Percentiles rank a stretch among this genome's conserved stretches.
phyloP scores from a whole-genome alignment of 2,888 invertebrate species.

The Scotopteryx bipunctaria region DNA sequence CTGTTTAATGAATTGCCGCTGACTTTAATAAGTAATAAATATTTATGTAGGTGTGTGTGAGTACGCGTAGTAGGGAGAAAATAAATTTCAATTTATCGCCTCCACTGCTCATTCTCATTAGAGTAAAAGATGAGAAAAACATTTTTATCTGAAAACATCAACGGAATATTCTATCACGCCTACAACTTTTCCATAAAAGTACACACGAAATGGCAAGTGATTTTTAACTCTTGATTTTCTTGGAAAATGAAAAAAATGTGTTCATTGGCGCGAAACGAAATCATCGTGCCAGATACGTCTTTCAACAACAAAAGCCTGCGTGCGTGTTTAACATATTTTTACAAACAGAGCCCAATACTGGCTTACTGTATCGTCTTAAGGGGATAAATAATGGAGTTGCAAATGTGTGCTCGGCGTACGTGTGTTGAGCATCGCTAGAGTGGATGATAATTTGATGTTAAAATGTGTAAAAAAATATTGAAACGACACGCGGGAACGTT shows the following conservation, averaged over 20 bases:
- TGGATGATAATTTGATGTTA: constrained; percentile 57
- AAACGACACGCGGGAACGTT: constrained; percentile 28
- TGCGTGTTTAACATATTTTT: constrained; percentile 74
- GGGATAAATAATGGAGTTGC: constrained; percentile 69
- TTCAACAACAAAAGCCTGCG: constrained; percentile 69
- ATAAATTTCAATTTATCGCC: constrained; percentile 73
- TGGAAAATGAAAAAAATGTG: constrained; percentile 71
- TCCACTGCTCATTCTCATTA: constrained; percentile 68
- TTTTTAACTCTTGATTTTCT: constrained; percentile 68
- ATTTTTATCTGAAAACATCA: constrained; percentile 63
- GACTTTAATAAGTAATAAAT: constrained; percentile 69
- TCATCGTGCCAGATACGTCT: constrained; percentile 73
- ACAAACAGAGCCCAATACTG: constrained; percentile 65
- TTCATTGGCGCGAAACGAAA: constrained; percentile 74
- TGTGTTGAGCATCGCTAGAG: constrained; percentile 48
- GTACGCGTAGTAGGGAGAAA: constrained; percentile 54
- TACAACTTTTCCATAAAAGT: constrained; percentile 53
- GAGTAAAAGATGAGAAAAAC: constrained; percentile 62
- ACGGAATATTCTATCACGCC: constrained; percentile 57
- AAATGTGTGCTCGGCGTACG: constrained; percentile 60
- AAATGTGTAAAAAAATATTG: constrained; percentile 43
- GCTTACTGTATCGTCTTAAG: constrained; percentile 65
- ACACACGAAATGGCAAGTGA: constrained; percentile 58
- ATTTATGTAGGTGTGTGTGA: constrained; percentile 60
- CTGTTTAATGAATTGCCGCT: constrained; percentile 65